phyloP scores from a whole-genome alignment of 2,113 vertebrate species.

The Bos indicus region DNA sequence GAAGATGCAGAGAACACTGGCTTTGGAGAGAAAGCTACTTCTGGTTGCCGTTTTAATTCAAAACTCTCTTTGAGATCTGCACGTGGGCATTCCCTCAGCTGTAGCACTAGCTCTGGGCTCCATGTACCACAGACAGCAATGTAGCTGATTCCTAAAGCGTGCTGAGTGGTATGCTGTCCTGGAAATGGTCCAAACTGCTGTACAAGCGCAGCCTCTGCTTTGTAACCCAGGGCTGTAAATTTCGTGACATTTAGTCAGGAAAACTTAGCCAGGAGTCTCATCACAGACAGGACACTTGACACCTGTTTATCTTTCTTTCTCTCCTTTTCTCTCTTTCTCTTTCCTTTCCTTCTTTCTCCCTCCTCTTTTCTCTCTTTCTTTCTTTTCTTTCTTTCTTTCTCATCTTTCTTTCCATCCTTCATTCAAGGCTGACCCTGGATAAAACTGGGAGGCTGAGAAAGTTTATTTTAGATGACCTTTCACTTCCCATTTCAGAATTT shows the following conservation, averaged over 20 bases:
- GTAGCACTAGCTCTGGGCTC: background rate
- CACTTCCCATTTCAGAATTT: background rate
- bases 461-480: background rate
- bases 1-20: accelerated
- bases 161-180: background rate
- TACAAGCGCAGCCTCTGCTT: background rate
- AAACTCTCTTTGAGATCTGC: accelerated
- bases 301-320: background rate
- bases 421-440: background rate
- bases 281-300: background rate
- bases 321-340: background rate
- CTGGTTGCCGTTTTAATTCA: background rate
- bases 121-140: accelerated
- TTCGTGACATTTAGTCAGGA: background rate
- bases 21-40: background rate
- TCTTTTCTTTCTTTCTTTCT: background rate
- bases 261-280: background rate
- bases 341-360: background rate
- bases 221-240: background rate
- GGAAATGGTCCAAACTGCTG: background rate
- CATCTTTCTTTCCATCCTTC: background rate
- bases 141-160: background rate
- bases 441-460: background rate
- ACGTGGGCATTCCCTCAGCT: accelerated
- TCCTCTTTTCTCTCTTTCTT: background rate